Evolutionary conservation across 1,140 invertebrate species (phyloP).

Genomic region (Panulirus ornatus): DNA sequence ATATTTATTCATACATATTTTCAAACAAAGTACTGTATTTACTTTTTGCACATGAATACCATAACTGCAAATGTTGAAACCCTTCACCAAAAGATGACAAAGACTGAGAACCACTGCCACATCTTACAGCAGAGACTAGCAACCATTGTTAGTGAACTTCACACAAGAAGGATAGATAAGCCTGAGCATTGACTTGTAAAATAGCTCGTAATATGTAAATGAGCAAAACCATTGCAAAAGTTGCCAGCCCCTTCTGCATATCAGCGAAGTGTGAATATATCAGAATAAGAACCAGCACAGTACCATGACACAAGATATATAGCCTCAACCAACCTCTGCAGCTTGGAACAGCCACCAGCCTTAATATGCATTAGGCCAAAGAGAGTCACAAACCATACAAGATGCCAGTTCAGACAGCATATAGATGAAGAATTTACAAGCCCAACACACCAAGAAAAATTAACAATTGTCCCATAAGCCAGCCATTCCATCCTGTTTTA

Average conservation of each 20-base stretch:
- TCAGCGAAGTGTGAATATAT: not conserved
- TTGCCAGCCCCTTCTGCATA: slow-evolving; percentile 16
- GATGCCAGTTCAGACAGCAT: slow-evolving; percentile 35
- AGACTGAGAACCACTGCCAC: not conserved
- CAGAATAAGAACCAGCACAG: slow-evolving; percentile 10
- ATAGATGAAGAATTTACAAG: slow-evolving; percentile 28
- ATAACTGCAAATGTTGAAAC: not conserved
- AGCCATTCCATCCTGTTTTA: slow-evolving; percentile 43
- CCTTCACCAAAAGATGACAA: slow-evolving; percentile 3
- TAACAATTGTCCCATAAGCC: slow-evolving; percentile 35
- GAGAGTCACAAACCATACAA: slow-evolving; percentile 17
- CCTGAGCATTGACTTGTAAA: not conserved
- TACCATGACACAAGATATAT: slow-evolving; percentile 14
- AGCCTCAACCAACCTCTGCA: slow-evolving; percentile 38
- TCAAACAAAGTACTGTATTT: not conserved
- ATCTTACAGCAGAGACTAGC: slow-evolving; percentile 5
- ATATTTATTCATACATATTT: not conserved
- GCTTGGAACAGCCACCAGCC: slow-evolving; percentile 37
- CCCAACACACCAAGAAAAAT: slow-evolving; percentile 50
- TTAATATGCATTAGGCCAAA: slow-evolving; percentile 1
- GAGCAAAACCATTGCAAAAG: not conserved
- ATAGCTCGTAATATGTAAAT: not conserved
- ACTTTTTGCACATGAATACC: not conserved
- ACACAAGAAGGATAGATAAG: not conserved
- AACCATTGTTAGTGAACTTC: slow-evolving; percentile 3